These are phyloP conservation scores for Meriones psammophilus DNA, from an alignment of 2,797 vertebrate genomes.

Conservation along the genomic window DNA sequence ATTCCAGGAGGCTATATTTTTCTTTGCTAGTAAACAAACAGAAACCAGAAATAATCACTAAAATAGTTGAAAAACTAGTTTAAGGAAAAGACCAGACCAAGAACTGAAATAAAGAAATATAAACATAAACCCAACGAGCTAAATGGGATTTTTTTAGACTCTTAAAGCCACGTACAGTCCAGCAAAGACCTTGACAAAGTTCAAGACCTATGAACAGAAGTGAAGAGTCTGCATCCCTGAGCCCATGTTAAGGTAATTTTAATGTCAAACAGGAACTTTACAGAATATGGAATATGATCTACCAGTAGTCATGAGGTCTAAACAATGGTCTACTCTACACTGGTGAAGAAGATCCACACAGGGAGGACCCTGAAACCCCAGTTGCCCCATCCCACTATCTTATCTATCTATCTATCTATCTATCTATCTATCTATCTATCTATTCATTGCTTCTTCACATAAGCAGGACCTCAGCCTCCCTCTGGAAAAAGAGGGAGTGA, in stretches of 20 bases:
- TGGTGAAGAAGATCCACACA: background rate
- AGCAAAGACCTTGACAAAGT: conserved; percentile 29
- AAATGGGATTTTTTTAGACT: background rate
- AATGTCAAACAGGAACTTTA: conserved; percentile 29
- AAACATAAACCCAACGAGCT: background rate
- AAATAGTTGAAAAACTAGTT: conserved; percentile 30
- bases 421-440: background rate
- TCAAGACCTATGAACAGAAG: background rate
- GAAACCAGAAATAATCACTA: conserved; percentile 38
- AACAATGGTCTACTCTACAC: background rate
- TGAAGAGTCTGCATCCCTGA: conserved; percentile 19
- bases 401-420: background rate
- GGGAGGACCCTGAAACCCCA: background rate
- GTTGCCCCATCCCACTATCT: background rate
- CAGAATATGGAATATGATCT: background rate
- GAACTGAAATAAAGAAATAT: conserved; percentile 41
- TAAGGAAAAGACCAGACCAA: conserved; percentile 14
- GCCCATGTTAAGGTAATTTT: conserved; percentile 10
- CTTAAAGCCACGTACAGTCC: conserved; percentile 2
- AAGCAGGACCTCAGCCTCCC: background rate
- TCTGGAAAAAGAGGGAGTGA: background rate
- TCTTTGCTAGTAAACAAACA: conserved; percentile 30
- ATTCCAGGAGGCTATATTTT: conserved; percentile 1
- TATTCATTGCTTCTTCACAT: background rate
- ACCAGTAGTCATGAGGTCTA: background rate